A percentile compares a stretch with the other conserved stretches of the same genome.
phyloP scores from a whole-genome alignment of 2,797 vertebrate species.

The Steatocranus sp. region DNA sequence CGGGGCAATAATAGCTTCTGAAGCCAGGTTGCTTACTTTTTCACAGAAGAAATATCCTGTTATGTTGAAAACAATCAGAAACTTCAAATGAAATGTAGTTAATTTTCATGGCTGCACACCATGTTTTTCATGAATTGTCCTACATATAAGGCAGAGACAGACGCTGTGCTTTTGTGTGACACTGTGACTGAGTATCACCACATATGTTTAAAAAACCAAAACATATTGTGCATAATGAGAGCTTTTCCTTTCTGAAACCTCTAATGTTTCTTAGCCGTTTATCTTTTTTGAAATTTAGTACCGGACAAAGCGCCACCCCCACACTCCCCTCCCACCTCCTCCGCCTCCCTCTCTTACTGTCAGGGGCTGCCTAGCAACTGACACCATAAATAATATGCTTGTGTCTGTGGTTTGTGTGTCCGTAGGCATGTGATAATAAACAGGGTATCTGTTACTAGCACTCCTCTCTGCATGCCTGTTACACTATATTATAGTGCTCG shows the following conservation, averaged over 20 bases:
- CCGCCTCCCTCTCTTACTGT: slow-evolving; percentile 44
- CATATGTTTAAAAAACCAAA: background rate
- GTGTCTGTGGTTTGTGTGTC: slow-evolving; percentile 13
- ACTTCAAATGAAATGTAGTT: background rate
- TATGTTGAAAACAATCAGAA: background rate
- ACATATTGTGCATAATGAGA: background rate
- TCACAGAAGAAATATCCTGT: background rate
- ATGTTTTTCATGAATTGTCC: background rate
- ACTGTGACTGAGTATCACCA: background rate
- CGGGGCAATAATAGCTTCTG: background rate
- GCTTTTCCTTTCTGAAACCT: background rate
- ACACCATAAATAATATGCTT: slow-evolving; percentile 61
- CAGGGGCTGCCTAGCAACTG: slow-evolving; percentile 67
- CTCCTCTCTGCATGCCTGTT: slow-evolving; percentile 3
- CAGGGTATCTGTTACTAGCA: slow-evolving; percentile 15
- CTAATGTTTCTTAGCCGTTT: background rate
- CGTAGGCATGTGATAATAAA: slow-evolving; percentile 34
- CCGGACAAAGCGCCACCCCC: slow-evolving; percentile 43
- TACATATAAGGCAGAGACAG: background rate
- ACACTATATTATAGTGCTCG: background rate
- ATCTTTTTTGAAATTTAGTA: slow-evolving; percentile 44
- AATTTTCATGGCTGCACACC: background rate
- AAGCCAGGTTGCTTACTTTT: background rate
- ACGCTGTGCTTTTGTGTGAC: background rate
- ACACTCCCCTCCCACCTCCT: slow-evolving; percentile 16